Conservation (phyloP, 2,113 vertebrate species). For the Oncorhynchus gorbuscha region DNA sequence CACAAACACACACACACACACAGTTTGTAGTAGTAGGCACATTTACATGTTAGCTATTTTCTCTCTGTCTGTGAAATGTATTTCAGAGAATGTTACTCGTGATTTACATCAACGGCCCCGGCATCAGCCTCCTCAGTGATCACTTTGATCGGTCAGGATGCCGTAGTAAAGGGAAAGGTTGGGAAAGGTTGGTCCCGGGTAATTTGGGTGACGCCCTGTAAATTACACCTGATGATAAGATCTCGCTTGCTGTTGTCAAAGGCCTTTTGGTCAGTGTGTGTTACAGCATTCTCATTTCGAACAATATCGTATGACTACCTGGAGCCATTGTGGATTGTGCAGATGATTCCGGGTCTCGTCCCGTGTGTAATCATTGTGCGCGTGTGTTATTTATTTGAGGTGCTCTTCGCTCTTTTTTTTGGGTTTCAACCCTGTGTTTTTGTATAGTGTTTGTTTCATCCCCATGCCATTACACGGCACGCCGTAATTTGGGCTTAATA, state of each 20-base stretch:
- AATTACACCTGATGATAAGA: background rate
- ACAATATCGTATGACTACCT: background rate
- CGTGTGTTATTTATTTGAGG: too few species aligned
- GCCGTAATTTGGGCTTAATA: too few species aligned
- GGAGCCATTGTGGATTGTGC: background rate
- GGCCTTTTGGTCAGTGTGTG: background rate
- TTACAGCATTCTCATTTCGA: background rate
- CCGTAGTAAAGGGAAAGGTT: background rate
- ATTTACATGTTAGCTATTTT: too few species aligned
- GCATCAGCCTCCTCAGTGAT: background rate
- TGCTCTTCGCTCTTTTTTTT: too few species aligned
- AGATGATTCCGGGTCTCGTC: too few species aligned
- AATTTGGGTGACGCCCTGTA: background rate
- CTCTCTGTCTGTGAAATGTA: too few species aligned
- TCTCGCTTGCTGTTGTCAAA: background rate
- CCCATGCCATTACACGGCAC: too few species aligned
- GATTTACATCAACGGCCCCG: background rate
- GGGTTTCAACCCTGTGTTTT: too few species aligned
- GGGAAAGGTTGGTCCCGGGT: background rate
- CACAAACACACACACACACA: too few species aligned
- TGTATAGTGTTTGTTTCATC: too few species aligned
- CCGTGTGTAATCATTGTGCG: too few species aligned
- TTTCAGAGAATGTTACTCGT: background rate
- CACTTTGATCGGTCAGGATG: background rate
- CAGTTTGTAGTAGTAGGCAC: too few species aligned